Evolutionary conservation across 2,113 vertebrate species (phyloP), one percentile per base, ranked within the genome.

Genomic region (Tichodroma muraria): DNA sequence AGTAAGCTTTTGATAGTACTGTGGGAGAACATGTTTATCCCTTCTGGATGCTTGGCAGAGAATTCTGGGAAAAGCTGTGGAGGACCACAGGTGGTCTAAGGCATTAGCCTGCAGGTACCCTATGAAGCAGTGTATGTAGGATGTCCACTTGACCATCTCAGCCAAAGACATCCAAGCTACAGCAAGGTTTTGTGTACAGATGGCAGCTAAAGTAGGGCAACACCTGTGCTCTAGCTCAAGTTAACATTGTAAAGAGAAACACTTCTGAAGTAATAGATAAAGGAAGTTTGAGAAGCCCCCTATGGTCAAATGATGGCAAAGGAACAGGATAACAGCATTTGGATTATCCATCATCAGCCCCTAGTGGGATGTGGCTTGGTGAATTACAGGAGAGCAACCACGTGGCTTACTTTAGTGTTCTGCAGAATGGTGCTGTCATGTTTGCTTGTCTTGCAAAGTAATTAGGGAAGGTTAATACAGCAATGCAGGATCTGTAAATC

Each of bases 161-260:
- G 50, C 17, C 63, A 89, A 80, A n/a, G 6, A 0, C 0, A 73
- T 59, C 37, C 50, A 76, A 84, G 80, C 9, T 91, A 57, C 54
- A 85, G 52, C 45, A 94, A 28, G 44, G 47, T 16, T 95, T 94
- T 83, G 15, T 66, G 35, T 60, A 44, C 91, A 94, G 93, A 89
- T 78, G 81, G 93, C 60, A 73, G 76, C 64, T 73, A 37, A 95
- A 89, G 82, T 91, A 96, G 93, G 95, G 81, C 75, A 95, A 73
- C 91, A 95, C 89, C 85, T 88, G 93, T 78, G 79, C 85, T 91
- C 71, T 77, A 85, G 65, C 78, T 89, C 47, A 89, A 78, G 70
- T 63, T 66, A 87, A 88, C 84, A 47, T 3, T 80, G 63, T 38
- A 66, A 69, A 88, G 60, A 87, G n/a, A 76, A 95, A 83, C 50